These are phyloP conservation scores for Hydrolagus affinis DNA, from an alignment of 2,113 vertebrate genomes.

Conservation along the genomic window DNA sequence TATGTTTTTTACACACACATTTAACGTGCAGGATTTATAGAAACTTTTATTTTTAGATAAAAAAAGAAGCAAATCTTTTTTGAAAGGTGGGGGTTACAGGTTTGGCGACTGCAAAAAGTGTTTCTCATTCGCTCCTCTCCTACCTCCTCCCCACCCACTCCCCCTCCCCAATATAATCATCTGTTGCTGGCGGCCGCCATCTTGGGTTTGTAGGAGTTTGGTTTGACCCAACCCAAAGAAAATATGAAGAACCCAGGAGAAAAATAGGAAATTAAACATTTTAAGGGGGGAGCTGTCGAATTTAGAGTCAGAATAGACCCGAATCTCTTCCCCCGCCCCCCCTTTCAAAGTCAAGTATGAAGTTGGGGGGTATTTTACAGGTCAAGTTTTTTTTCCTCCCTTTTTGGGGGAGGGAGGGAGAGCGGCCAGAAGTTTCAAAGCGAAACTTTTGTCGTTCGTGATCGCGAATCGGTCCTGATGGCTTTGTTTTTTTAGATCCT, in stretches of 20 bases:
- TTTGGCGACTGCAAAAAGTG: too few relatives aligned
- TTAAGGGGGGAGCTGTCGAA: too few relatives aligned
- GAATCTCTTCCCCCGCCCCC: neutral
- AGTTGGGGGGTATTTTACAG: neutral
- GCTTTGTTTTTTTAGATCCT: neutral
- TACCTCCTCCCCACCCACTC: neutral
- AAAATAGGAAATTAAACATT: too few relatives aligned
- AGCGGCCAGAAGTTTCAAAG: neutral
- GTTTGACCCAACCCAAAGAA: slow-evolving; percentile 6
- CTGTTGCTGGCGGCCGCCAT: slow-evolving; percentile 30
- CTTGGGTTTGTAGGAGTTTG: slow-evolving; percentile 20
- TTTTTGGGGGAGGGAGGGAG: neutral
- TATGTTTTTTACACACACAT: neutral
- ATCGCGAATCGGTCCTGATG: neutral
- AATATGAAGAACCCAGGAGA: too few relatives aligned
- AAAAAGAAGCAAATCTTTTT: too few relatives aligned
- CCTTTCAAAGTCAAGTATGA: too few relatives aligned
- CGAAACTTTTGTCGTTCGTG: too few relatives aligned
- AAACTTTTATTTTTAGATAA: neutral
- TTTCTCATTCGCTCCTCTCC: too few relatives aligned
- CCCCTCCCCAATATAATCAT: neutral
- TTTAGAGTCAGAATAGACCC: neutral
- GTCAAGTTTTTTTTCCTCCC: neutral
- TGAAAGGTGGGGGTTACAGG: too few relatives aligned
- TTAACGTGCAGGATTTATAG: neutral